Base-by-base conservation (phyloP, 2,113 vertebrate genomes). In the Brachypodius melanocephalos region DNA sequence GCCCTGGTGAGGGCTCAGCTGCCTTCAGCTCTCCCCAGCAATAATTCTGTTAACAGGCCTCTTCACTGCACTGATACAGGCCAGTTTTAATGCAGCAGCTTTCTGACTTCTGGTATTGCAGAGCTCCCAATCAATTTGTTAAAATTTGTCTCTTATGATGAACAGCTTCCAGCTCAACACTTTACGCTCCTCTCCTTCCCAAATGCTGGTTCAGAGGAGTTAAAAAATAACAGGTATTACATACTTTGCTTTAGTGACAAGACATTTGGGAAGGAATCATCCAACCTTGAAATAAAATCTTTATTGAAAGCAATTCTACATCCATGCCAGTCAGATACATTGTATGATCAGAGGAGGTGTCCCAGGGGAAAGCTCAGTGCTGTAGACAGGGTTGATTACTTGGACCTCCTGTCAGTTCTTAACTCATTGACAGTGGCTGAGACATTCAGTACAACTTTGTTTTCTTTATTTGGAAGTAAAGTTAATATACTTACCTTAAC, bases 211-310 rank as follows among this genome's bases (percentile, higher is more conserved):
- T 97, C 93, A 91, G 65, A 89, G 85, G 88, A 95, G 67, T 95
- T 81, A 48, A 63, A 95, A 97, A 96, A 96, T 95, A 95, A 94
- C 91, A 97, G 97, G 97, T 98, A 97, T 95, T 97, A 97, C 91
- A 89, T 94, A 96, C 95, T 97, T 96, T 93, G 94, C 96, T 95
- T 96, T 95, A 95, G 95, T 93, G 96, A 97, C 96, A 98, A 97
- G 98, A 95, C 97, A 95, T 98, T 98, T 96, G 96, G 85, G 98
- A 95, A 96, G 96, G 97, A 98, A 92, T 97, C 97, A 98, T 97
- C 97, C 97, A 98, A 97, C 95, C 97, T 97, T 98, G 97, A 98
- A 98, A 98, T 98, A 98, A 98, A 98, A 98, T 98, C 97, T 98
- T 96, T 97, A 97, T 98, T 98, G 97, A 97, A 98, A 98, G 97